Base-by-base conservation (phyloP, 2,113 vertebrate genomes). In the Emberiza fucata region DNA sequence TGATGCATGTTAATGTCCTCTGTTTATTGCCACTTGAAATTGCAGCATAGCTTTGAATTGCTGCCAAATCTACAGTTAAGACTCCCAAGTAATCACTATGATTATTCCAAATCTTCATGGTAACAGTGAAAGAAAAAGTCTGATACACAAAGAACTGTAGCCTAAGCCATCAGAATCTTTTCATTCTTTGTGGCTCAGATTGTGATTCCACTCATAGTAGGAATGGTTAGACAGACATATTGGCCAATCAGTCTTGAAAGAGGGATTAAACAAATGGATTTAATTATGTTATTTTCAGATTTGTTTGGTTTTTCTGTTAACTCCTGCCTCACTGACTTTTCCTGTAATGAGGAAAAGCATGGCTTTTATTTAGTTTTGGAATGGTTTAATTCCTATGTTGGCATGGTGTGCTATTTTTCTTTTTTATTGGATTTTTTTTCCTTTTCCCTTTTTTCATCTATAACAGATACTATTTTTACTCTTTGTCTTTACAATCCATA, bases 21-120 rank as follows among this genome's bases (percentile, higher is more conserved):
- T 92, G 91, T 93, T 96, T 95, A 96, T 95, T 95, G 81, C 89
- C 84, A 94, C 95, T 95, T 90, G 91, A 91, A 95, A 95, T 91
- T 96, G 80, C 84, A 94, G 86, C 70, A 82, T 37, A n/a, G 84
- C 65, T 96, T 92, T 96, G 94, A 96, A 89, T 72, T 89, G 73
- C 93, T 92, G 93, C 94, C 95, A 96, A 51, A 90, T 80, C 84
- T 93, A 61, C 70, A 66, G 81, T 95, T 91, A 94, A 94, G 91
- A 83, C 92, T 95, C 90, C 81, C 9, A 3, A 89, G 96, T 97
- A 94, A 96, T 96, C 89, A 90, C 65, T 92, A 5, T 92, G 94
- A 94, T 96, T 94, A 93, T 93, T 95, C 60, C 64, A 86, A 88
- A 80, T 93, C 90, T 95, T 95, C 81, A n/a, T 81, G 71, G 87